phyloP scores from a whole-genome alignment of 2,888 invertebrate species.

The Geophilus truncorum region DNA sequence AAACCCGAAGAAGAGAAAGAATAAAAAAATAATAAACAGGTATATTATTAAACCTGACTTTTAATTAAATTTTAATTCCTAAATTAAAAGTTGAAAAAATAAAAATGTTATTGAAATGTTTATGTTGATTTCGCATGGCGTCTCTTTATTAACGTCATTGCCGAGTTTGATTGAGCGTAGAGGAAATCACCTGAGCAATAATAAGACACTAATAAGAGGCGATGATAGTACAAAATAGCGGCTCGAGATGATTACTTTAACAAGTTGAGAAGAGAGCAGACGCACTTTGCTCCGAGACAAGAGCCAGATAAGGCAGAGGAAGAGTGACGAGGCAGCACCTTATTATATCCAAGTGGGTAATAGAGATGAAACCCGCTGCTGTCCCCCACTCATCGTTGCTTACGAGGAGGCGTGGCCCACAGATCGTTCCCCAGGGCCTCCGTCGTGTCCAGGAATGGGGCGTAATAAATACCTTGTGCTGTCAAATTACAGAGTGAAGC shows the following conservation, averaged over 20 bases:
- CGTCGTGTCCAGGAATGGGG: slow-evolving; percentile 11
- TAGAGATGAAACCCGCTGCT: slow-evolving; percentile 15
- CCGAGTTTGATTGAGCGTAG: not conserved
- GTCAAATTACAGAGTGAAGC: slow-evolving; percentile 28
- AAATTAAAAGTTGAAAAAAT: no score
- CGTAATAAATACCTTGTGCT: slow-evolving; percentile 7
- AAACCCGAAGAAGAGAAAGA: no score
- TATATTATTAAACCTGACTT: not conserved
- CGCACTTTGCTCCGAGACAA: slow-evolving; percentile 10
- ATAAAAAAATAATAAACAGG: no score
- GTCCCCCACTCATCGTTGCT: slow-evolving; percentile 14
- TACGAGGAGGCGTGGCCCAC: not conserved
- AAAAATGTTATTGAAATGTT: no score
- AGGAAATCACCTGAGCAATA: not conserved
- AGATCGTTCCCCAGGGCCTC: not conserved
- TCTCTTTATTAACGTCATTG: not conserved
- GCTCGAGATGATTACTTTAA: slow-evolving; percentile 7
- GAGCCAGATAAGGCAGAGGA: not conserved
- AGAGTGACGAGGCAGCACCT: slow-evolving; percentile 14
- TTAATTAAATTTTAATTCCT: not conserved
- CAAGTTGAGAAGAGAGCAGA: not conserved
- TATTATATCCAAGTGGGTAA: slow-evolving; percentile 13
- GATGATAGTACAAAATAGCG: not conserved
- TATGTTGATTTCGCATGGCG: not conserved
- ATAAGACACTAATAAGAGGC: slow-evolving; percentile 6